Evolutionary conservation across 2,888 invertebrate species (phyloP), one percentile per base, ranked within the genome.

Genomic region (Harmothoe impar): DNA sequence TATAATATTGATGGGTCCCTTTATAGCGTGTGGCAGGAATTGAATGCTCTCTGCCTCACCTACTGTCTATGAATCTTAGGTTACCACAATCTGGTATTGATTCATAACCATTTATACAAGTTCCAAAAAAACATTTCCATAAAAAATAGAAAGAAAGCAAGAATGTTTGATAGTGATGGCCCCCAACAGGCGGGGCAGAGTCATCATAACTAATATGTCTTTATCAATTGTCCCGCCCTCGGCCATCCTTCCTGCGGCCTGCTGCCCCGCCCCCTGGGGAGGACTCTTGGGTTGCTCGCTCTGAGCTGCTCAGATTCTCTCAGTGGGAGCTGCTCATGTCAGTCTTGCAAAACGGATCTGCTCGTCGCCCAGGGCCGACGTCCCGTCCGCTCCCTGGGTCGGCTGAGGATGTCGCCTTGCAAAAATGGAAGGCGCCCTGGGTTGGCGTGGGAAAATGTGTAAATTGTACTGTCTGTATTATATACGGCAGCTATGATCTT

Each of bases 81-180:
- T 72, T 72, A 72, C 35, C 33, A 43, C 33, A 81, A 81, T 81
- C n/a, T 81, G 81, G 81, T 15, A 81, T 81, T 81, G 7, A 81
- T 81, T 81, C 81, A 72, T 72, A n/a, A n/a, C 29, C 31, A n/a
- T 25, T 72, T 29, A 29, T 72, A 35, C 20, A 10, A 10, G 33
- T 25, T n/a, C 33, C 81, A 3, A 23, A 81, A 23, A 52, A 20
- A 62, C 3, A 62, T n/a, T n/a, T 25, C 17, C 29, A 77, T 23
- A 35, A 81, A 20, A 81, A 33, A 35, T 1, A 35, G 23, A 43
- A 81, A 81, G 12, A 33, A 81, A 17, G 35, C n/a, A n/a, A 81
- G 7, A 15, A 81, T n/a, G 20, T 62, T 62, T 77, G 31, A 77
- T 77, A 25, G 43, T 35, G 81, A 81, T 81, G 81, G 5, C 17